Evolutionary conservation across 2,888 invertebrate genomes (phyloP), one percentile per base, ranked within the genome.

Genomic region (Tigriopus californicus): DNA sequence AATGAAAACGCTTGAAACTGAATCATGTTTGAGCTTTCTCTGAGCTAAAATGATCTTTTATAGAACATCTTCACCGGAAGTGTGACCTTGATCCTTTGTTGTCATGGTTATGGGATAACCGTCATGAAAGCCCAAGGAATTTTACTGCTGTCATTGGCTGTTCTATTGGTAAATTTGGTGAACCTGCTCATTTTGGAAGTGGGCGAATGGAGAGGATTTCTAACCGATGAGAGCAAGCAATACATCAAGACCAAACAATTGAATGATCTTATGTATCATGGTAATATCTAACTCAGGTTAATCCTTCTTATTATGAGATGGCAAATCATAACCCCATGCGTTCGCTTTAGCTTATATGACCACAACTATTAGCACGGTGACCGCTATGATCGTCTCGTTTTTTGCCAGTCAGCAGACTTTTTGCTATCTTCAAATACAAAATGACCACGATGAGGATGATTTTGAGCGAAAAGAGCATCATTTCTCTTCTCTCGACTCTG

Each of bases 11-110:
- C 12, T 40, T 20, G n/a, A 11, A 20, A 24, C 24, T 58, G 4
- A 58, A 62, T 60, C 33, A 40, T n/a, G n/a, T n/a, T n/a, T n/a
- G n/a, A n/a, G n/a, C n/a, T n/a, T n/a, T n/a, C n/a, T n/a, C n/a
- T n/a, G n/a, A n/a, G n/a, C n/a, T n/a, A n/a, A n/a, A n/a, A n/a
- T n/a, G n/a, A n/a, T n/a, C n/a, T n/a, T n/a, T n/a, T 71, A 51
- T 69, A 75, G 75, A 74, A 74, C 64, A 71, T 75, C 62, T 67
- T 74, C 61, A 69, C 73, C 60, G 75, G 75, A 25, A 73, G 75
- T 61, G 69, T 68, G 53, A 72, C 71, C 61, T 73, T 73, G 41
- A 73, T 75, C 69, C 66, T 74, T 49, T 71, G 74, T 4, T 74
- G 74, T 65, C 72, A 74, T 61, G 72, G 72, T 18, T 68, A 69